Percentiles rank a stretch among this genome's conserved stretches.
These are phyloP conservation scores for Bombylius discolor DNA, from an alignment of 2,888 invertebrate species.

Conservation along the genomic window DNA sequence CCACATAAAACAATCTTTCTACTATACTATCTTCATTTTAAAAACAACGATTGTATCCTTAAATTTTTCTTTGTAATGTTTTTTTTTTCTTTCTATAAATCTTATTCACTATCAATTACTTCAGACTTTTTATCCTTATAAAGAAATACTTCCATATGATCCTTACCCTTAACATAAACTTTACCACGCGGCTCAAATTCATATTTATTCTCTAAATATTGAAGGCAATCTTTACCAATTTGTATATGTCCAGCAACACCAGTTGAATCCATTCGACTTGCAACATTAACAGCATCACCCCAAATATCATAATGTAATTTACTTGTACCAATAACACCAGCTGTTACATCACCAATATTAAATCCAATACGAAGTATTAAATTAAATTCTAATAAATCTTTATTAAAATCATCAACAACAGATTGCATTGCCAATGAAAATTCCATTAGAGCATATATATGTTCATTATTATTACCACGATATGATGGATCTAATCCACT, in stretches of 20 bases:
- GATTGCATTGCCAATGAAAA: slow-evolving; percentile 86
- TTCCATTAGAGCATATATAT: slow-evolving; percentile 80
- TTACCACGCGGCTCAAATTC: slow-evolving; percentile 85
- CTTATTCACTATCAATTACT: slow-evolving; percentile 1
- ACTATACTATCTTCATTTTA: no score
- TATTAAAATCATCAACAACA: slow-evolving; percentile 75
- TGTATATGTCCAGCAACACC: slow-evolving; percentile 79
- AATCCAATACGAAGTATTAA: slow-evolving; percentile 76
- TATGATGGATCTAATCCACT: slow-evolving; percentile 79
- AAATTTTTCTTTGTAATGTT: not conserved
- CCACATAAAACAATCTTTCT: no score
- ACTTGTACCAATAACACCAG: slow-evolving; percentile 91
- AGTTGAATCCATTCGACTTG: slow-evolving; percentile 94
- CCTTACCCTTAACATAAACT: slow-evolving; percentile 94
- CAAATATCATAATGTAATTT: slow-evolving; percentile 96
- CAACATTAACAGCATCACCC: slow-evolving; percentile 97
- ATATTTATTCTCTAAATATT: slow-evolving; percentile 57
- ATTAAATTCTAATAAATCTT: slow-evolving; percentile 81
- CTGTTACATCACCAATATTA: slow-evolving; percentile 91
- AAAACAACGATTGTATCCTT: not conserved
- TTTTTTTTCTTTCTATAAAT: no score
- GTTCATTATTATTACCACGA: slow-evolving; percentile 51
- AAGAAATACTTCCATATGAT: slow-evolving; percentile 84
- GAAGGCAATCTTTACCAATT: slow-evolving; percentile 61
- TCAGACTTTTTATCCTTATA: slow-evolving; percentile 29